Conservation (phyloP, 2,797 vertebrate species). For the Acrossocheilus fasciatus region DNA sequence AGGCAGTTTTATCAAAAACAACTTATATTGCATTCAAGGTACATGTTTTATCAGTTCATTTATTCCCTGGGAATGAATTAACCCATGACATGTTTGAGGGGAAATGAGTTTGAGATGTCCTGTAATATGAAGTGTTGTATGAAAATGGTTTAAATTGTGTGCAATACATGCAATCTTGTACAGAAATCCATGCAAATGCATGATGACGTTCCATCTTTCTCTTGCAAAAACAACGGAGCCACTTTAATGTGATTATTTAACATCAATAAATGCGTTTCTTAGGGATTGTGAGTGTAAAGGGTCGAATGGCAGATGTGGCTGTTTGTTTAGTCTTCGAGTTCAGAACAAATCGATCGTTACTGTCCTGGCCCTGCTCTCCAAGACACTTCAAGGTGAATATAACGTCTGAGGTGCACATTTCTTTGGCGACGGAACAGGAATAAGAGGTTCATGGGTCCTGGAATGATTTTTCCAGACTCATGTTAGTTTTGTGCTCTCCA, state of each 20-base stretch:
- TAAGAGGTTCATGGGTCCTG: constrained; percentile 18
- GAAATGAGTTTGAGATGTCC: neutral
- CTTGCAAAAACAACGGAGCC: neutral
- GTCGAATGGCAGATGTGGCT: neutral
- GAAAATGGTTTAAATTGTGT: neutral
- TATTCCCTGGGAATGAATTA: neutral
- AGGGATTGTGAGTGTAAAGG: neutral
- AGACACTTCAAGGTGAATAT: neutral
- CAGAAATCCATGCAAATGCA: neutral
- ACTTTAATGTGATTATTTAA: neutral
- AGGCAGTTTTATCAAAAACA: neutral
- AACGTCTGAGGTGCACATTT: constrained; percentile 10
- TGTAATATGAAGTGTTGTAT: neutral
- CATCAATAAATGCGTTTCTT: neutral
- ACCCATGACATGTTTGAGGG: neutral
- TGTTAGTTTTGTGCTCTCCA: constrained; percentile 23
- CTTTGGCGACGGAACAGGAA: constrained; percentile 28
- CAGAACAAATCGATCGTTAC: neutral
- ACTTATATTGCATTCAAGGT: neutral
- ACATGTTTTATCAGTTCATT: neutral
- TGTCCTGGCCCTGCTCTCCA: neutral
- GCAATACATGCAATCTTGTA: neutral
- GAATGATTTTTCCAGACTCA: constrained; percentile 53
- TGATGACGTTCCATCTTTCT: neutral
- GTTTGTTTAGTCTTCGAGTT: neutral